Conservation (phyloP, 2,888 invertebrate genomes). For the Drepana falcataria region DNA sequence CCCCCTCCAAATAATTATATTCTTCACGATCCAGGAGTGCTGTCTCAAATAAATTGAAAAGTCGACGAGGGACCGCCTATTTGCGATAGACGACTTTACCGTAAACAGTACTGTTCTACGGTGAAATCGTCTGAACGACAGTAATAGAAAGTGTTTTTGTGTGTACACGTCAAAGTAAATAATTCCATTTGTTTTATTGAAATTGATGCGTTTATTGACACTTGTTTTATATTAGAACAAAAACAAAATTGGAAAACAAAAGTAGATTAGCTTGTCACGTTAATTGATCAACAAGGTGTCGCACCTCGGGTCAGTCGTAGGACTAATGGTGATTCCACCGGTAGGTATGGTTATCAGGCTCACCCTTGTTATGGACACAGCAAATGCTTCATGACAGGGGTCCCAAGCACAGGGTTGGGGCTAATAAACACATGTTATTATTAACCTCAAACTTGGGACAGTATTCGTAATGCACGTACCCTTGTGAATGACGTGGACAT, state of each 20-base stretch:
- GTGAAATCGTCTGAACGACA: too few relatives aligned
- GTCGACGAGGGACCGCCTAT: slow-evolving; percentile 18
- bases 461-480: slow-evolving; percentile 4
- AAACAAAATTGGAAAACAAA: background rate
- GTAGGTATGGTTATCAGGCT: slow-evolving; percentile 7
- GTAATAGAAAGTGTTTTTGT: too few relatives aligned
- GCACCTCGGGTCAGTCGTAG: background rate
- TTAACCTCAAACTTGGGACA: slow-evolving; percentile 18
- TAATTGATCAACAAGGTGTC: background rate
- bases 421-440: slow-evolving; percentile 38
- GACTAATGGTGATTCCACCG: background rate
- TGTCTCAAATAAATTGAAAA: slow-evolving; percentile 48
- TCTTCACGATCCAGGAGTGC: slow-evolving; percentile 35
- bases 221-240: background rate
- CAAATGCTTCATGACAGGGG: slow-evolving; percentile 40
- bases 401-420: slow-evolving; percentile 21
- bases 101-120: slow-evolving; percentile 18
- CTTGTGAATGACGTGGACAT: background rate
- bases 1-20: slow-evolving; percentile 38
- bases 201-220: background rate
- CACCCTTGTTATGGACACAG: slow-evolving; percentile 36
- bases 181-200: background rate
- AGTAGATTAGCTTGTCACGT: background rate
- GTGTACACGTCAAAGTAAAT: background rate
- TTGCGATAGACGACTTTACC: slow-evolving; percentile 8